These are phyloP conservation scores for Gavia stellata DNA, from an alignment of 2,113 vertebrate species.

Conservation along the genomic window DNA sequence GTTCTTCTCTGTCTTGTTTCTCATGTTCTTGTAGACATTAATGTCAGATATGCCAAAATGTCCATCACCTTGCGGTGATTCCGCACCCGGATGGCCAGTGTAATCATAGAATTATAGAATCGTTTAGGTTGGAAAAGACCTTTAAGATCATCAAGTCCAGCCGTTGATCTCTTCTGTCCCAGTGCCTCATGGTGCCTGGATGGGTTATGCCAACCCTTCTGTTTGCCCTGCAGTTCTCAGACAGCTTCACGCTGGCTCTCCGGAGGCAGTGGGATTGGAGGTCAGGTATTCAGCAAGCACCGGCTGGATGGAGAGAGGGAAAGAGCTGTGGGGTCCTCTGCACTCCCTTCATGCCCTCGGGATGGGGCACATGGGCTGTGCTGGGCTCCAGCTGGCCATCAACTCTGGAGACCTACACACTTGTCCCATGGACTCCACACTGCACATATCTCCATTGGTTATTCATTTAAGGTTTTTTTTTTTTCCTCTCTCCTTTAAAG, in stretches of 20 bases:
- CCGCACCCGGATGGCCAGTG: no score
- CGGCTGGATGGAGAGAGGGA: rapidly evolving
- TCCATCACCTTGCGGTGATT: background rate
- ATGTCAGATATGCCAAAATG: background rate
- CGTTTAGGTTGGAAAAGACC: no score
- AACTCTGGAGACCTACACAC: background rate
- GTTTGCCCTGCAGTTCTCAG: background rate
- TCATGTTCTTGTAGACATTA: background rate
- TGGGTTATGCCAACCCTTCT: background rate
- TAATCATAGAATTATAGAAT: no score
- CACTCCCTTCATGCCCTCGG: rapidly evolving
- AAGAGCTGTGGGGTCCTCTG: background rate
- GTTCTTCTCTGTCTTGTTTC: background rate
- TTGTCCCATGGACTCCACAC: background rate
- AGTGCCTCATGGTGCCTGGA: background rate
- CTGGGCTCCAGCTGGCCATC: background rate
- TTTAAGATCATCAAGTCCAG: no score
- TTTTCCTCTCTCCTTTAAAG: background rate
- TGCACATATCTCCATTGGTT: background rate
- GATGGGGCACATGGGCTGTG: background rate
- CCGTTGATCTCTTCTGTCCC: background rate
- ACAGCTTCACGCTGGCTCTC: background rate
- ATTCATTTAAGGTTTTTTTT: background rate
- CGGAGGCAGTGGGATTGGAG: background rate
- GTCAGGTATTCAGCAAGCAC: background rate